These are phyloP conservation scores for Samia ricini DNA, from an alignment of 1,140 invertebrate genomes.

Conservation along the genomic window DNA sequence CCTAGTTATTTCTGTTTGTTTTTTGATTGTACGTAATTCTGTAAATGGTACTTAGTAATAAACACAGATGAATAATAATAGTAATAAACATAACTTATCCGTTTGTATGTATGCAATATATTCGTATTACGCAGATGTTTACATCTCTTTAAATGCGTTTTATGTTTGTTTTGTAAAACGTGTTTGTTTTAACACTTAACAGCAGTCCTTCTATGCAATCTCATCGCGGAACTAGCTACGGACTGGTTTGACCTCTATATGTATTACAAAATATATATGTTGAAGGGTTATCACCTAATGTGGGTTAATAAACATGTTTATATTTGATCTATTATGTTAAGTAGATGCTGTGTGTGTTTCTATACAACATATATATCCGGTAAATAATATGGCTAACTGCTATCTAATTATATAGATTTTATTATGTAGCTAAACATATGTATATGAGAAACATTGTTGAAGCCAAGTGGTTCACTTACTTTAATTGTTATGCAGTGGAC, in stretches of 20 bases:
- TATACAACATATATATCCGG: neutral
- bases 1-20: neutral
- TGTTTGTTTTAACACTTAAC: constrained; percentile 39
- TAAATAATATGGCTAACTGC: neutral
- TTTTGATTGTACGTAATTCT: neutral
- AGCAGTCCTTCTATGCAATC: constrained; percentile 25
- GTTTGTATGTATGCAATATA: neutral
- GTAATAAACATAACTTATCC: neutral
- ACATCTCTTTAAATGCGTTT: constrained; percentile 11
- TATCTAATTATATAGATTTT: neutral
- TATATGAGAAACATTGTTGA: neutral
- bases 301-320: constrained; percentile 29
- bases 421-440: neutral
- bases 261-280: constrained; percentile 40
- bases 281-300: constrained; percentile 37
- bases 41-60: neutral
- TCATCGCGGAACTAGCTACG: constrained; percentile 45
- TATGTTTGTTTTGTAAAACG: constrained; percentile 29
- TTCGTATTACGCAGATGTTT: constrained; percentile 2
- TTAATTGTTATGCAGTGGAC: too few relatives aligned
- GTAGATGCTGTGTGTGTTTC: neutral
- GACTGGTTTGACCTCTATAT: constrained; percentile 52
- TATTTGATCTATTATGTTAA: constrained; percentile 11
- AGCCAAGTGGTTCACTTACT: too few relatives aligned
- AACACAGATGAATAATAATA: too few relatives aligned